phyloP scores from a whole-genome alignment of 2,888 invertebrate species.

The Cheilosia vernalis region DNA sequence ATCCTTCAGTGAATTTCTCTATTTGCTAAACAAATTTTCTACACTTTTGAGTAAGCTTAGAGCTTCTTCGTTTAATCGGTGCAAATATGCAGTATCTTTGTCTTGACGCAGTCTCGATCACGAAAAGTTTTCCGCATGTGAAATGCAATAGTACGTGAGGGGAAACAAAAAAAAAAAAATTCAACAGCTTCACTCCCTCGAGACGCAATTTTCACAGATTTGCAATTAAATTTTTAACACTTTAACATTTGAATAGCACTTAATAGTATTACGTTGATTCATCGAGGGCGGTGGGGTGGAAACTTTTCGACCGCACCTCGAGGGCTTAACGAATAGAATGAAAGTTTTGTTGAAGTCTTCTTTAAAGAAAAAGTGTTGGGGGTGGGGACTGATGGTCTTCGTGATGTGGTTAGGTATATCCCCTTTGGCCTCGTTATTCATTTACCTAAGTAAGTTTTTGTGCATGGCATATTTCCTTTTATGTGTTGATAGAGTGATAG shows the following conservation, averaged over 20 bases:
- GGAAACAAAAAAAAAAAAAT: too few species aligned
- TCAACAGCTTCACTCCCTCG: not conserved
- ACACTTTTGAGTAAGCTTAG: constrained; percentile 11
- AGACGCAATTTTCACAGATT: constrained; percentile 50
- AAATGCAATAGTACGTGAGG: not conserved
- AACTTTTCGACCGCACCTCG: constrained; percentile 70
- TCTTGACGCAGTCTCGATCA: constrained; percentile 7
- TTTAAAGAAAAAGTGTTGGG: constrained; percentile 22
- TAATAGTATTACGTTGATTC: constrained; percentile 69
- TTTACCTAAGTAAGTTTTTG: constrained; percentile 61
- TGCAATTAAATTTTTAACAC: constrained; percentile 71
- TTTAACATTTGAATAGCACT: constrained; percentile 70
- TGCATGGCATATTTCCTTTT: constrained; percentile 35
- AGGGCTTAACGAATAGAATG: constrained; percentile 67
- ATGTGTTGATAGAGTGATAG: constrained; percentile 41
- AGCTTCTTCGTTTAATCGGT: constrained; percentile 30
- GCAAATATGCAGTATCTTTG: constrained; percentile 26
- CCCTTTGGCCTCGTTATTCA: constrained; percentile 63
- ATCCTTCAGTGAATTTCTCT: constrained; percentile 47
- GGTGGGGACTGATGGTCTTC: not conserved
- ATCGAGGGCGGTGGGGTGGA: constrained; percentile 42
- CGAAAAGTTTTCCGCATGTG: not conserved
- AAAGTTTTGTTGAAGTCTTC: constrained; percentile 68
- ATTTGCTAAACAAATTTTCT: constrained; percentile 48
- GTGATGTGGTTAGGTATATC: constrained; percentile 20